phyloP scores from a whole-genome alignment of 2,888 invertebrate species.

The Leptinotarsa tumamoca region DNA sequence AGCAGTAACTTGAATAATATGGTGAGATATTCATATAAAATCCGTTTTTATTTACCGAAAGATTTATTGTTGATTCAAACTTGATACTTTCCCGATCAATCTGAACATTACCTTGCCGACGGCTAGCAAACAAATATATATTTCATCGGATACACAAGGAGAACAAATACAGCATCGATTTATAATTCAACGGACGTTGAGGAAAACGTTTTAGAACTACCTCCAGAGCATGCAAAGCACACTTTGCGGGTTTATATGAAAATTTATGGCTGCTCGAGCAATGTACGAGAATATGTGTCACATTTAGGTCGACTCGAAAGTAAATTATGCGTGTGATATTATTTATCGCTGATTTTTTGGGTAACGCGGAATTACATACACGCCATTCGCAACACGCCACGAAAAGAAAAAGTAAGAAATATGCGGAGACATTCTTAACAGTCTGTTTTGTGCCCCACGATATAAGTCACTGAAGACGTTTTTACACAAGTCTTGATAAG shows the following conservation, averaged over 20 bases:
- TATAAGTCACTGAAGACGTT: not conserved
- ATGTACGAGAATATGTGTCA: conserved; percentile 25
- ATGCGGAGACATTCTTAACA: conserved; percentile 11
- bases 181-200: conserved; percentile 1
- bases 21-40: too few relatives aligned
- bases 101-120: not conserved
- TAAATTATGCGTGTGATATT: conserved; percentile 34
- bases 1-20: too few relatives aligned
- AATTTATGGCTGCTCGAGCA: conserved; percentile 21
- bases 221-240: conserved; percentile 16
- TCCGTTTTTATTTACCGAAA: too few relatives aligned
- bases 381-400: conserved; percentile 31
- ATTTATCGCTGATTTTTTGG: conserved; percentile 31
- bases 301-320: conserved; percentile 31
- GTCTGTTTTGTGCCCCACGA: not conserved
- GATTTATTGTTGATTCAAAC: too few relatives aligned
- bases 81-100: not conserved
- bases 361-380: conserved; percentile 27
- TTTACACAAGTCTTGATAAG: not conserved
- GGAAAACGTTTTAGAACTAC: conserved; percentile 17
- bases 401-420: conserved; percentile 16
- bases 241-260: conserved; percentile 18
- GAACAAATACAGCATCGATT: conserved; percentile 11
- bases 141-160: not conserved
- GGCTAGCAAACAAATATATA: conserved; percentile 1